Conservation (phyloP, 2,888 invertebrate species). For the Cylindroiulus punctatus region DNA sequence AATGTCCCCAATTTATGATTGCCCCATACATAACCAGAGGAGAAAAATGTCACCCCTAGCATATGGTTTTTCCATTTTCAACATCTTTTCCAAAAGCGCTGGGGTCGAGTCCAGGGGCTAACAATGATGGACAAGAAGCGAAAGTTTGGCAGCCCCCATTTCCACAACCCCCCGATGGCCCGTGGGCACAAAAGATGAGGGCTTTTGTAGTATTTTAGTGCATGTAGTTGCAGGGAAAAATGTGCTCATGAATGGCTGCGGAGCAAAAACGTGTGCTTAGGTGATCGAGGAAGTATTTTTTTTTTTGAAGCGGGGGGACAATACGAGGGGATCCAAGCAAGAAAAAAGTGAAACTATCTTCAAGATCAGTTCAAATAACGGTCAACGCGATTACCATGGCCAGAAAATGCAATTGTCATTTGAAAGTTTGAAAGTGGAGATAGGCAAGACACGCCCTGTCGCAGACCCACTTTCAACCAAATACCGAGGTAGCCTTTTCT, state of each 20-base stretch:
- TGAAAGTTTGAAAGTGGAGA: neutral
- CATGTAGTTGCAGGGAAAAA: neutral
- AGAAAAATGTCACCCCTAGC: neutral
- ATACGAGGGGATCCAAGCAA: neutral
- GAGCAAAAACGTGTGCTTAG: conserved; percentile 29
- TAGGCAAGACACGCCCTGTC: neutral
- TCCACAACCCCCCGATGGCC: conserved; percentile 14
- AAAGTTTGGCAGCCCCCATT: conserved; percentile 21
- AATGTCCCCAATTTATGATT: conserved; percentile 22
- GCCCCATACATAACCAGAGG: neutral
- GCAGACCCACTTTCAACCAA: neutral
- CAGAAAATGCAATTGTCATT: neutral
- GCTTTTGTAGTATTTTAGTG: neutral
- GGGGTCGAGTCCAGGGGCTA: neutral
- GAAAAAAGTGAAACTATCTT: conserved; percentile 28
- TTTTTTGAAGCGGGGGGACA: neutral
- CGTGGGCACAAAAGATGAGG: conserved; percentile 21
- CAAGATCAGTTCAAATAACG: conserved; percentile 42
- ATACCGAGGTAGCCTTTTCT: too few species aligned
- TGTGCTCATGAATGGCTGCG: neutral
- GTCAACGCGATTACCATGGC: neutral
- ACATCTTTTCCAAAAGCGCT: neutral
- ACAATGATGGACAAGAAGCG: conserved; percentile 38
- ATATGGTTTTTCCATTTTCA: conserved; percentile 34
- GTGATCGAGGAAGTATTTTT: conserved; percentile 33